Conservation (phyloP, 2,113 vertebrate genomes). For the Calidris pygmaea region DNA sequence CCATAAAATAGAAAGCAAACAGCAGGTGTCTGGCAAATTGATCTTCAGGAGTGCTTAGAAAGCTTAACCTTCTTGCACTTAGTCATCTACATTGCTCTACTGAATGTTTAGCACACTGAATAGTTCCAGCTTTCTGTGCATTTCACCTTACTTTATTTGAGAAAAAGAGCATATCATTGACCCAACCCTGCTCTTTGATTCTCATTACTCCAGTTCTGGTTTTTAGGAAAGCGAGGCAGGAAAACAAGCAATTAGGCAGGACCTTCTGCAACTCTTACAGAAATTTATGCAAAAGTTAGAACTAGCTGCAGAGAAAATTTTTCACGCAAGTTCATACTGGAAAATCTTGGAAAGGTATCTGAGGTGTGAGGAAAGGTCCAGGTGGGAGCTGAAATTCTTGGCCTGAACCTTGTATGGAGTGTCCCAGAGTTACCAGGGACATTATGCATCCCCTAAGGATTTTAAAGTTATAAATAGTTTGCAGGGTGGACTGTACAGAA, state of each 20-base stretch:
- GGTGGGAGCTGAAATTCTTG: not conserved
- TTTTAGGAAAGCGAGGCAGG: not conserved
- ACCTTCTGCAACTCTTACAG: not conserved
- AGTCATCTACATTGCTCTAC: not conserved
- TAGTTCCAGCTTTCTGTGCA: not conserved
- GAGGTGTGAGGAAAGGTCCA: not conserved
- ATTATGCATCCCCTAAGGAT: not conserved
- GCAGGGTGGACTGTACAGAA: not conserved
- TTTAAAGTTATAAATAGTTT: not conserved
- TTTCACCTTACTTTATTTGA: not conserved
- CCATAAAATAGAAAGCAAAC: slow-evolving; percentile 46
- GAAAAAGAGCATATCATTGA: not conserved
- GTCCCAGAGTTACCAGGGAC: not conserved
- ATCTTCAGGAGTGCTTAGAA: slow-evolving; percentile 32
- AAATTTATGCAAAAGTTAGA: not conserved
- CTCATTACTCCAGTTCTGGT: not conserved
- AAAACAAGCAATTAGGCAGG: not conserved
- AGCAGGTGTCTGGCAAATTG: slow-evolving; percentile 35
- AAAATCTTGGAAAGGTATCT: not conserved
- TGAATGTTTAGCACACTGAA: not conserved
- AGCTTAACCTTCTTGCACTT: not conserved
- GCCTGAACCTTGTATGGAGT: not conserved
- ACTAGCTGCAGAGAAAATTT: not conserved
- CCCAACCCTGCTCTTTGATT: not conserved
- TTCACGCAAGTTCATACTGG: not conserved